Evolutionary conservation across 2,888 invertebrate genomes (phyloP).

Genomic region (Drosophila nr. medialis): DNA sequence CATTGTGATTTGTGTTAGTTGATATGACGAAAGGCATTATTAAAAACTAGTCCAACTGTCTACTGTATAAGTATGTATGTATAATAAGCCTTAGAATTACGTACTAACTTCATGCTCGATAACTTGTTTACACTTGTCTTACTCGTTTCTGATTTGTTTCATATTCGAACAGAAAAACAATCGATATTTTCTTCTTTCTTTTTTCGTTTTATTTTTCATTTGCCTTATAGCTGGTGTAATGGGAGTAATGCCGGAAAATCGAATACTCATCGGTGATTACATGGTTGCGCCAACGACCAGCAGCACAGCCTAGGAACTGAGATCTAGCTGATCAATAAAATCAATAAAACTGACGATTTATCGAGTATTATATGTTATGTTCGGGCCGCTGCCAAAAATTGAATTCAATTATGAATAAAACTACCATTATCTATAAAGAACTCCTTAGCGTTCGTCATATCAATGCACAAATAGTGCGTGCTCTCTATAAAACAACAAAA

Average conservation of each 20-base stretch:
- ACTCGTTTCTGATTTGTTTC: conserved; percentile 8
- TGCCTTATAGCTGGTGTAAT: conserved; percentile 84
- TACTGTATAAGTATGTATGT: conserved; percentile 13
- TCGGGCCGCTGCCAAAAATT: conserved; percentile 21
- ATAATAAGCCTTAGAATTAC: conserved; percentile 35
- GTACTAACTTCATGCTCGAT: conserved; percentile 43
- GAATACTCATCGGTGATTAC: conserved; percentile 88
- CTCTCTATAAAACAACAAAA: not conserved
- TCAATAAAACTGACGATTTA: conserved; percentile 28
- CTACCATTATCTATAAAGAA: conserved; percentile 6
- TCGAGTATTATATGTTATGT: conserved; percentile 56
- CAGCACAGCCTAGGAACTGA: conserved; percentile 64
- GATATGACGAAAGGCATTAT: conserved; percentile 68
- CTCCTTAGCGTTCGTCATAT: conserved; percentile 70
- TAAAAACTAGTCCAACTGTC: conserved; percentile 22
- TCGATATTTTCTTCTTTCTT: conserved; percentile 25
- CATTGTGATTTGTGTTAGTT: conserved; percentile 63
- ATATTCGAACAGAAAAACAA: conserved; percentile 3
- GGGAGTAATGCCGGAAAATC: conserved; percentile 88
- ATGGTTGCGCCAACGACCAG: conserved; percentile 86
- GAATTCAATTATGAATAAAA: conserved; percentile 17
- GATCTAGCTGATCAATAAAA: conserved; percentile 4
- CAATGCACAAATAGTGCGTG: conserved; percentile 58
- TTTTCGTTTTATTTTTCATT: conserved; percentile 34
- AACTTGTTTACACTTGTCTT: not conserved